Evolutionary conservation across 1,140 invertebrate species (phyloP).

Genomic region (Venustaconcha ellipsiformis): DNA sequence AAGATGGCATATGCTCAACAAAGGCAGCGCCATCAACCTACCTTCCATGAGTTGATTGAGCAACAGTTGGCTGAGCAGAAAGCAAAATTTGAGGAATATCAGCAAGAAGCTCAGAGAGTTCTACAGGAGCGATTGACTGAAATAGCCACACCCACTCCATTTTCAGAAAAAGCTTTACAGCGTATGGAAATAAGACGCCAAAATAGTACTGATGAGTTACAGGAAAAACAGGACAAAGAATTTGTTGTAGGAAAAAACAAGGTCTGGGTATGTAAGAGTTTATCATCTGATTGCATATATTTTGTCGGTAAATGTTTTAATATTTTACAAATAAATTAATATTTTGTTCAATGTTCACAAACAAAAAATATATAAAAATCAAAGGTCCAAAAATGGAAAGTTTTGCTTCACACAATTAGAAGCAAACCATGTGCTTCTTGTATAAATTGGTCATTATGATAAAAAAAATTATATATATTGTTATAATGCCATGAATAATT

Average conservation of each 20-base stretch:
- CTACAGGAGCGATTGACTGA: constrained; percentile 57
- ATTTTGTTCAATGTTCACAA: too few species aligned
- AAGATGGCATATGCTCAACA: constrained; percentile 91
- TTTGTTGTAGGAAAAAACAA: constrained; percentile 47
- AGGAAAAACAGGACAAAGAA: constrained; percentile 33
- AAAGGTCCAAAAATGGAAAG: too few species aligned
- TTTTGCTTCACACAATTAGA: too few species aligned
- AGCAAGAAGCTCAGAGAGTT: constrained; percentile 54
- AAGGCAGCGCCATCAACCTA: constrained; percentile 73
- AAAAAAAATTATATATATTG: too few species aligned
- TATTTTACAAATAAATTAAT: too few species aligned
- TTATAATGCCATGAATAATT: too few species aligned
- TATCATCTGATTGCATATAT: too few species aligned
- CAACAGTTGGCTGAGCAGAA: constrained; percentile 62
- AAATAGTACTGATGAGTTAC: constrained; percentile 41
- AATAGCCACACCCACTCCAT: constrained; percentile 62
- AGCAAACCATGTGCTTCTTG: too few species aligned
- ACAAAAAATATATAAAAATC: too few species aligned
- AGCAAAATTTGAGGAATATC: constrained; percentile 55
- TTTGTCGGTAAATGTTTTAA: too few species aligned
- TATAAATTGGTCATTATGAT: too few species aligned
- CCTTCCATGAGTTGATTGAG: constrained; percentile 68
- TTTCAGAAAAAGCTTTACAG: constrained; percentile 55
- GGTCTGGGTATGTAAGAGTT: constrained; percentile 52
- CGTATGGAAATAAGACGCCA: constrained; percentile 57